These are phyloP conservation scores for Apodemia duryi DNA, from an alignment of 2,888 invertebrate species.

Conservation along the genomic window DNA sequence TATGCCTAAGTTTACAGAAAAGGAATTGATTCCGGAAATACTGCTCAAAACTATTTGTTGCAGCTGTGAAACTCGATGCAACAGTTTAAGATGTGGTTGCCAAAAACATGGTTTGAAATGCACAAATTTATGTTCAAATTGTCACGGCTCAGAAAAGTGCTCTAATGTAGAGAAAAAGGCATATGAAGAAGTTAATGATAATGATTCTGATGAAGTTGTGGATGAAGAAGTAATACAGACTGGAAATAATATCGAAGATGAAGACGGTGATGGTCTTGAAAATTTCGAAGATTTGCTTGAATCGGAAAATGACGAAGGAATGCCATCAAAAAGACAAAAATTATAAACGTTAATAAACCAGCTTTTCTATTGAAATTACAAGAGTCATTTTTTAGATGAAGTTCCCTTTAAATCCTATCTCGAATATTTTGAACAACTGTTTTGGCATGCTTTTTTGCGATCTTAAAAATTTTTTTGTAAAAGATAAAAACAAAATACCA, in stretches of 20 bases:
- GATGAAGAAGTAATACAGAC: constrained; percentile 7
- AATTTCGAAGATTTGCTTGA: constrained; percentile 33
- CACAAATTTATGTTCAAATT: constrained; percentile 14
- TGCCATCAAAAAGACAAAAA: too few relatives aligned
- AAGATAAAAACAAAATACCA: too few relatives aligned
- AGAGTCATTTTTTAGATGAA: too few relatives aligned
- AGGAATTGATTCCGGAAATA: constrained; percentile 30
- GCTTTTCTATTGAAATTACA: too few relatives aligned
- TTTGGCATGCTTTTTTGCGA: too few relatives aligned
- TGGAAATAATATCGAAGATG: constrained; percentile 31
- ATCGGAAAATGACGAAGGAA: constrained; percentile 20
- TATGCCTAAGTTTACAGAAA: constrained; percentile 13
- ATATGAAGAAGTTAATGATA: constrained; percentile 25
- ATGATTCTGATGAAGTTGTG: constrained; percentile 29
- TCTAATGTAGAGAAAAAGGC: constrained; percentile 24
- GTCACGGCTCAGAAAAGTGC: constrained; percentile 30
- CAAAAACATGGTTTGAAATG: constrained; percentile 33
- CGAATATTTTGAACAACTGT: too few relatives aligned
- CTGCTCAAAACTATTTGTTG: constrained; percentile 34
- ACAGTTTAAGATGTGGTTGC: constrained; percentile 33
- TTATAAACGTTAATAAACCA: too few relatives aligned
- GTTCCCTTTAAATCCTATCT: too few relatives aligned
- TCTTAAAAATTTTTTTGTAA: too few relatives aligned
- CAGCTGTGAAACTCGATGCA: constrained; percentile 33
- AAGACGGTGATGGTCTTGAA: constrained; percentile 28